phyloP scores from a whole-genome alignment of 2,797 vertebrate genomes.

The Triplophysa yarkandensis region DNA sequence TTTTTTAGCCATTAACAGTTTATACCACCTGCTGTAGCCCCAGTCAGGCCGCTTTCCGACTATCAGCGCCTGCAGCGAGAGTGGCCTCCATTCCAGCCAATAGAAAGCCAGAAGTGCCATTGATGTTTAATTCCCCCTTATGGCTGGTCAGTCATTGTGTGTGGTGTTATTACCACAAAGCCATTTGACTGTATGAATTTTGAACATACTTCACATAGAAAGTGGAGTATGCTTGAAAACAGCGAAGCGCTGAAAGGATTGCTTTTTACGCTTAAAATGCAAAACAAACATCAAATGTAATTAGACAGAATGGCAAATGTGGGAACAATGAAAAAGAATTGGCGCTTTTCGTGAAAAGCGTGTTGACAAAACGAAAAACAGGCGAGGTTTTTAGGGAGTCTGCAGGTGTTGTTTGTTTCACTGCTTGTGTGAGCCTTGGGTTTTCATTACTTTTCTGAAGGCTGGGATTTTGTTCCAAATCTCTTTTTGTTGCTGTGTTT shows the following conservation, averaged over 20 bases:
- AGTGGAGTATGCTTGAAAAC: conserved; percentile 14
- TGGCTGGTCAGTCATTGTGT: conserved; percentile 22
- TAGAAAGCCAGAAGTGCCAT: conserved; percentile 35
- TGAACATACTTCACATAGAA: conserved; percentile 18
- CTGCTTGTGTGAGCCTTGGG: not conserved
- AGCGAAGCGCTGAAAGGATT: not conserved
- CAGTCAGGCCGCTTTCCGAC: conserved; percentile 12
- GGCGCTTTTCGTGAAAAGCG: not conserved
- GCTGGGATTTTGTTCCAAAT: not conserved
- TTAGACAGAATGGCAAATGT: conserved; percentile 33
- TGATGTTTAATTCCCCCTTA: conserved; percentile 30
- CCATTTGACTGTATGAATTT: conserved; percentile 8
- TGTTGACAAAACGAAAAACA: conserved; percentile 8
- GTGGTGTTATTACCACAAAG: conserved; percentile 28
- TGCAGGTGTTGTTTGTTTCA: not conserved
- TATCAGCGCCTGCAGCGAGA: conserved; percentile 25
- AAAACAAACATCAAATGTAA: conserved; percentile 39
- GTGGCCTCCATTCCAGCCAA: conserved; percentile 24
- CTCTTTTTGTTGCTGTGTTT: not conserved
- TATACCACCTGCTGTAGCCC: conserved; percentile 44
- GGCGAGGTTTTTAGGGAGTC: not conserved
- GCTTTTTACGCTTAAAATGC: conserved; percentile 16
- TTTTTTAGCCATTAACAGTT: conserved; percentile 30
- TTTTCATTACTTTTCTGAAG: not conserved
- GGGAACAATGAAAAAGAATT: conserved; percentile 42